Conservation (phyloP, 1,140 invertebrate species). For the Dendroctonus ponderosae region DNA sequence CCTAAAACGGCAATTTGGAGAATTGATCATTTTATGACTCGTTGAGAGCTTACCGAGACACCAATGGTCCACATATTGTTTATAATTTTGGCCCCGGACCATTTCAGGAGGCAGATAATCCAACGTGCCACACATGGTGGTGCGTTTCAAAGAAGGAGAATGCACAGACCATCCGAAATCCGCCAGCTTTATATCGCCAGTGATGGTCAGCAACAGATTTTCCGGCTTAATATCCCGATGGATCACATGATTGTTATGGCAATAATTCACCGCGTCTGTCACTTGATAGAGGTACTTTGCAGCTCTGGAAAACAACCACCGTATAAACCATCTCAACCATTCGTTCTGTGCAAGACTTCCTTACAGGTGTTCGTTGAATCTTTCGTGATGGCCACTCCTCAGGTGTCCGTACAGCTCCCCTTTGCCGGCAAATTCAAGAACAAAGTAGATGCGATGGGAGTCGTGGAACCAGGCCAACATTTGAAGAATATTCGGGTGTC, state of each 20-base stretch:
- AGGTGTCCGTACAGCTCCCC: slow-evolving; percentile 81
- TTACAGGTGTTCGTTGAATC: slow-evolving; percentile 65
- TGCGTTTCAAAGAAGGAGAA: slow-evolving; percentile 77
- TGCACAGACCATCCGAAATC: slow-evolving; percentile 97
- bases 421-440: slow-evolving; percentile 65
- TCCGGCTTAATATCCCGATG: slow-evolving; percentile 93
- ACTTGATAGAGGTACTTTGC: slow-evolving; percentile 87
- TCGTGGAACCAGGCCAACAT: slow-evolving; percentile 92
- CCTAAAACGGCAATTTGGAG: slow-evolving; percentile 30
- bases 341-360: slow-evolving; percentile 4
- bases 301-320: slow-evolving; percentile 52
- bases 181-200: slow-evolving; percentile 82
- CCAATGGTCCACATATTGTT: slow-evolving; percentile 83
- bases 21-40: slow-evolving; percentile 3
- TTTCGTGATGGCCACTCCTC: slow-evolving; percentile 63
- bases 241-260: slow-evolving; percentile 86
- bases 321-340: background rate
- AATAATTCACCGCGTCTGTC: slow-evolving; percentile 87
- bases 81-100: slow-evolving; percentile 73
- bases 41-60: slow-evolving; percentile 67
- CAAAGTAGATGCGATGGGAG: slow-evolving; percentile 82
- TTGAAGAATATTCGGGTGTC: slow-evolving; percentile 88
- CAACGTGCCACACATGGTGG: slow-evolving; percentile 88
- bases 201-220: slow-evolving; percentile 76
- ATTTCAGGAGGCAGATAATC: slow-evolving; percentile 95